Percentiles rank a stretch among this genome's conserved stretches.
phyloP scores from a whole-genome alignment of 2,113 vertebrate genomes.

The Piaya cayana region DNA sequence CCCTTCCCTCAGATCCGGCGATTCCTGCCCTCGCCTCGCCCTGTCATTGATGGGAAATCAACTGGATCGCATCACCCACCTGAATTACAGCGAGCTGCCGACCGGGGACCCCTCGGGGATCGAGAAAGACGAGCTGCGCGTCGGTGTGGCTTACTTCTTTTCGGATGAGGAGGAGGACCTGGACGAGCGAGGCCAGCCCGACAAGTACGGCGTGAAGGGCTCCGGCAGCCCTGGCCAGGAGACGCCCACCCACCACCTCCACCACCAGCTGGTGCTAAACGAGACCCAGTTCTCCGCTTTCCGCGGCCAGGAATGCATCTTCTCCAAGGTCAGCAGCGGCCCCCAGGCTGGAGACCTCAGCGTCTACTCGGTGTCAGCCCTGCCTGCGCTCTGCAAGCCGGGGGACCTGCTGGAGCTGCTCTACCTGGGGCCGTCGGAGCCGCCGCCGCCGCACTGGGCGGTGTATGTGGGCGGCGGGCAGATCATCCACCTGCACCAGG shows the following conservation, averaged over 20 bases:
- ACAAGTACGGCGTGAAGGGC: constrained; percentile 85
- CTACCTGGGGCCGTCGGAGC: constrained; percentile 81
- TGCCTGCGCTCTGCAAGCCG: constrained; percentile 93
- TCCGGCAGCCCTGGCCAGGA: constrained; percentile 71
- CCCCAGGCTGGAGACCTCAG: constrained; percentile 89
- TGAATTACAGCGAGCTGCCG: constrained; percentile 99
- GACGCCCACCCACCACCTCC: constrained; percentile 68
- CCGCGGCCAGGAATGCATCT: constrained; percentile 98
- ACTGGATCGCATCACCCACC: constrained; percentile 99
- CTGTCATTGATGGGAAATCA: constrained; percentile 99
- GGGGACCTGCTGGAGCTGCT: constrained; percentile 96
- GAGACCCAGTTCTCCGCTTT: constrained; percentile 97
- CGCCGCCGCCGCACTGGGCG: constrained; percentile 91
- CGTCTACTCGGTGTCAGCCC: constrained; percentile 87
- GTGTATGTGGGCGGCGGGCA: constrained; percentile 91
- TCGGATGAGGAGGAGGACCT: constrained; percentile 99
- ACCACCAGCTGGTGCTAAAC: constrained; percentile 83
- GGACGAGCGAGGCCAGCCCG: constrained; percentile 94
- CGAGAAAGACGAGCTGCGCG: constrained; percentile 98
- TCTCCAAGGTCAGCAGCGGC: constrained; percentile 93
- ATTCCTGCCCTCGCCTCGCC: constrained; percentile 87
- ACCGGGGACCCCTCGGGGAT: constrained; percentile 98
- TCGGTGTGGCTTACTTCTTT: constrained; percentile 99
- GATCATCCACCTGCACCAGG: constrained; percentile 94
- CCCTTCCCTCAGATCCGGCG: constrained; percentile 79